Conservation (phyloP, 2,888 invertebrate species). For the Xiphydria camelus region DNA sequence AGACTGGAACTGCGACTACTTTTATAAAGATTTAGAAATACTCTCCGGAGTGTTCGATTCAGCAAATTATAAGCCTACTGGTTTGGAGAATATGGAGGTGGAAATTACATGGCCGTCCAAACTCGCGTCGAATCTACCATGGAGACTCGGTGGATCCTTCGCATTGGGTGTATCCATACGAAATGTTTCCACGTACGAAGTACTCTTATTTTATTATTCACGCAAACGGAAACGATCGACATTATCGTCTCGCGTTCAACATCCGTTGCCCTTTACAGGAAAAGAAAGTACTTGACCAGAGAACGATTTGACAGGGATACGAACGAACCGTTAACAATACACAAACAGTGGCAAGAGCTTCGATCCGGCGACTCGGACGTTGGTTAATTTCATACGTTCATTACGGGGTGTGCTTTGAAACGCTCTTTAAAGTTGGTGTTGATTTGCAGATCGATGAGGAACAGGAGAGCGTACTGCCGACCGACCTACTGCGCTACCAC, state of each 20-base stretch:
- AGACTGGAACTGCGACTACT: slow-evolving; percentile 27
- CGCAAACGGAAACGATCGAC: too few species aligned
- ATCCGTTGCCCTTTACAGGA: slow-evolving; percentile 22
- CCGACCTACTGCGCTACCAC: background rate
- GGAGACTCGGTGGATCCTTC: slow-evolving; percentile 18
- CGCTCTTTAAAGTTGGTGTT: too few species aligned
- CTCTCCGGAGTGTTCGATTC: slow-evolving; percentile 20
- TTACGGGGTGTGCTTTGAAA: too few species aligned
- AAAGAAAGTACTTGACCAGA: slow-evolving; percentile 22
- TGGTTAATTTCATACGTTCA: too few species aligned
- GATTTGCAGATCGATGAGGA: background rate
- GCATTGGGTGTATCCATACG: slow-evolving; percentile 6
- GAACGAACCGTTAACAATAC: slow-evolving; percentile 24
- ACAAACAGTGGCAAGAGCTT: slow-evolving; percentile 14
- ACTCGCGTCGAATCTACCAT: slow-evolving; percentile 26
- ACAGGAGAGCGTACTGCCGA: slow-evolving; percentile 11
- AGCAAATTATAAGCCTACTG: slow-evolving; percentile 23
- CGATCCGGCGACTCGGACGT: too few species aligned
- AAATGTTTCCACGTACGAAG: slow-evolving; percentile 10
- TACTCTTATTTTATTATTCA: too few species aligned
- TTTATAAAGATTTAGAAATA: slow-evolving; percentile 37
- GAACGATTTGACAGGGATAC: slow-evolving; percentile 21
- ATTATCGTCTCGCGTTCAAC: too few species aligned
- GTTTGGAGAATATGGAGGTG: slow-evolving; percentile 25
- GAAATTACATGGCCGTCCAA: slow-evolving; percentile 30